Evolutionary conservation across 1,140 invertebrate genomes (phyloP), one percentile per base, ranked within the genome.

Genomic region (Drosophila nebulosa): DNA sequence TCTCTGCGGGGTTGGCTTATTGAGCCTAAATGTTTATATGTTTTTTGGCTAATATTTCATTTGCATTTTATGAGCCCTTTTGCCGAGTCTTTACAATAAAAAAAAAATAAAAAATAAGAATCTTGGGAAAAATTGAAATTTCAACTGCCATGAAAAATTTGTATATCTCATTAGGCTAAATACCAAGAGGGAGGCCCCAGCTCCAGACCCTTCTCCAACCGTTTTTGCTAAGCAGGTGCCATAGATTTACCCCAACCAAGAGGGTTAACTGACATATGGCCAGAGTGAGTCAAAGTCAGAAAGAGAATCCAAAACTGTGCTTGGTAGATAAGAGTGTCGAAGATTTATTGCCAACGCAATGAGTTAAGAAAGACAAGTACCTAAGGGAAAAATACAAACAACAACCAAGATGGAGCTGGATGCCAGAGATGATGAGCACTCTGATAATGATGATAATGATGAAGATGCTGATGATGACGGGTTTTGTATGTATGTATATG

Each of bases 361-460:
- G 89, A 90, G 89, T 89, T 90, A 90, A 90, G 89, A 90, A 90
- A 89, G 89, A 90, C 89, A 90, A 90, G 83, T 89, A 85, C 89
- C 79, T 74, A 76, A 85, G 78, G 75, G 65, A 76, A 70, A 78
- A 78, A 64, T 58, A 73, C 35, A 79, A 53, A 73, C 35, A 79
- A 53, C 62, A 75, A 58, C 72, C 77, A 62, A 58, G 55, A 14
- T 30, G 46, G 14, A 69, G 58, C 51, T 51, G 67, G 35, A 42
- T 24, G 22, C 57, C 2, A n/a, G 32, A 39, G 27, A 53, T 52
- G 16, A 30, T 55, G 30, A 32, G 30, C 30, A 32, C 10, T 3
- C 2, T 24, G 62, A 39, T 26, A 27, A 52, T 32, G 27, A 22
- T 56, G 51, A 55, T 30, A 50, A 62, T 51, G 52, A 52, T 58